These are phyloP conservation scores for Atherinosoma microstoma DNA, from an alignment of 2,797 vertebrate species.

Conservation along the genomic window DNA sequence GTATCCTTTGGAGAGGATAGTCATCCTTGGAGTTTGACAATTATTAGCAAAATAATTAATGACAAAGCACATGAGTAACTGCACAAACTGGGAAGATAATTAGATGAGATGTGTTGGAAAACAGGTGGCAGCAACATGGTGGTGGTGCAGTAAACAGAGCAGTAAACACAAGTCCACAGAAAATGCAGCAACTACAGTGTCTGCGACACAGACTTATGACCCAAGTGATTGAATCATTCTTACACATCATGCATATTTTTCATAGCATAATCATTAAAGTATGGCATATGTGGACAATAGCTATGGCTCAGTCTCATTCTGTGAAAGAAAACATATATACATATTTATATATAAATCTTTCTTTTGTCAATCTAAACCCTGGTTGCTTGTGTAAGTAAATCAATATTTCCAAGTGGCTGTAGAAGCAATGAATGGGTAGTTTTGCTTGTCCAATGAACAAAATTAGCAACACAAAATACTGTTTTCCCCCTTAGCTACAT, in stretches of 20 bases:
- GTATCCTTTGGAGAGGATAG: neutral
- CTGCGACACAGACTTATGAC: neutral
- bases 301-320: neutral
- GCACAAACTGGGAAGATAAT: neutral
- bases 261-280: neutral
- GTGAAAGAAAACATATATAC: neutral
- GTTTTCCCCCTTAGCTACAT: too few species aligned
- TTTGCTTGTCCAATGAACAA: too few species aligned
- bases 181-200: neutral
- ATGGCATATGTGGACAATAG: neutral
- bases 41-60: constrained; percentile 2
- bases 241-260: neutral
- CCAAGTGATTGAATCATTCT: neutral
- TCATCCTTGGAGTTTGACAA: neutral
- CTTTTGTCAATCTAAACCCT: too few species aligned
- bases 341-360: too few species aligned
- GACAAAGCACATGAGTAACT: constrained; percentile 2
- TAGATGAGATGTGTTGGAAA: constrained; percentile 2
- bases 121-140: neutral
- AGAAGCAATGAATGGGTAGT: too few species aligned
- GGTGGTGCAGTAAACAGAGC: neutral
- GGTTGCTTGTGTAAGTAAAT: too few species aligned
- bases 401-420: too few species aligned
- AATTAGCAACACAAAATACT: too few species aligned
- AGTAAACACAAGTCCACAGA: neutral